Conservation (phyloP, 2,888 invertebrate species). For the Patella ulyssiponensis region DNA sequence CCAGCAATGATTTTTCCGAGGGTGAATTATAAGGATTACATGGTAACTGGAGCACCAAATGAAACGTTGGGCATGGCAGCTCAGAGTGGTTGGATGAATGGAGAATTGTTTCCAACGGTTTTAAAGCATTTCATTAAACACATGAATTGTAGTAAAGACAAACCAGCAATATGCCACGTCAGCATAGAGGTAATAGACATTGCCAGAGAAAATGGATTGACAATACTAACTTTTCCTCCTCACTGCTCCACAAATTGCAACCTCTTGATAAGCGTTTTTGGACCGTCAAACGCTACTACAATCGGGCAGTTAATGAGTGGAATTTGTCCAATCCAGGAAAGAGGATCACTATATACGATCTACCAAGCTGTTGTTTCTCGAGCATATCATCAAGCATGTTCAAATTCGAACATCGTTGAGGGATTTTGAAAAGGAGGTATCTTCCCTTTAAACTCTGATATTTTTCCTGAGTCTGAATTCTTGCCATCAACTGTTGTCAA, state of each 20-base stretch:
- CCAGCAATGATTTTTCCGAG: not conserved
- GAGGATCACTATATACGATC: not conserved
- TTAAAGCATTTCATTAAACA: not conserved
- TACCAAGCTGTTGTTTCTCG: not conserved
- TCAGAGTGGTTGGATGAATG: not conserved
- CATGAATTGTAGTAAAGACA: not conserved
- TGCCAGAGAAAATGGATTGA: constrained; percentile 4
- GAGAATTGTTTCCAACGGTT: not conserved
- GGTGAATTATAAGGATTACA: not conserved
- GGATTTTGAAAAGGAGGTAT: constrained; percentile 1
- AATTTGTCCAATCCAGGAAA: constrained; percentile 19
- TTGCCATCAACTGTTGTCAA: not conserved
- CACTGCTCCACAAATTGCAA: not conserved
- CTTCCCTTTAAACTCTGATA: not conserved
- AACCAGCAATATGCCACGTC: not conserved
- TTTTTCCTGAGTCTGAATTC: not conserved
- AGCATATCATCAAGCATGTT: constrained; percentile 17
- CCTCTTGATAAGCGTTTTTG: not conserved
- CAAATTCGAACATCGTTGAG: constrained; percentile 25
- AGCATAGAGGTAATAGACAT: constrained; percentile 1
- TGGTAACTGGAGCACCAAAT: not conserved
- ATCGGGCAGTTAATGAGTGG: not conserved
- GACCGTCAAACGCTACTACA: not conserved
- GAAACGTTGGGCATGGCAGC: not conserved
- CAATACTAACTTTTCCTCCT: not conserved